phyloP scores from a whole-genome alignment of 2,113 vertebrate genomes.

The Peucedramus taeniatus region DNA sequence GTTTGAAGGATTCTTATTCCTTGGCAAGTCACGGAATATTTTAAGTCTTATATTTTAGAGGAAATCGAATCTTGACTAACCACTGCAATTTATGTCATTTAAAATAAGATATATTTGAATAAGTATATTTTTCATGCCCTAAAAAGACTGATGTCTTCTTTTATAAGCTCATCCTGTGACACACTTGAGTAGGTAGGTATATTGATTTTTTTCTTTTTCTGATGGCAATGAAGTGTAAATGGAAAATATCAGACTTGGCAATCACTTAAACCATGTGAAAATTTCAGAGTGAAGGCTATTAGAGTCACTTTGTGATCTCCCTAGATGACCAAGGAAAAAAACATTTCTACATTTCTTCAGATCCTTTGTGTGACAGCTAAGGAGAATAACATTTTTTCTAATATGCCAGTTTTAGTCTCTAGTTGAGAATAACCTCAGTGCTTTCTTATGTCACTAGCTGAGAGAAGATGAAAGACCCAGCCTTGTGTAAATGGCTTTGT shows the following conservation, averaged over 20 bases:
- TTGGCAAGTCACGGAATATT: slow-evolving; percentile 77
- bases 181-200: slow-evolving; percentile 85
- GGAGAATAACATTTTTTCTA: slow-evolving; percentile 84
- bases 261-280: slow-evolving; percentile 86
- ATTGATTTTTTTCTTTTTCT: slow-evolving; percentile 88
- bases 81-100: slow-evolving; percentile 84
- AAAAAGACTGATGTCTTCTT: slow-evolving; percentile 85
- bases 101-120: slow-evolving; percentile 86
- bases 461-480: slow-evolving; percentile 84
- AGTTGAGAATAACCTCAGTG: slow-evolving; percentile 80
- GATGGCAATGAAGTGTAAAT: slow-evolving; percentile 86
- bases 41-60: slow-evolving; percentile 82
- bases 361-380: slow-evolving; percentile 83
- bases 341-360: slow-evolving; percentile 85
- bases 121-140: slow-evolving; percentile 85
- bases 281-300: slow-evolving; percentile 85
- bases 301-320: slow-evolving; percentile 84
- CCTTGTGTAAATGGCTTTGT: slow-evolving; percentile 87
- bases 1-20: slow-evolving; percentile 76
- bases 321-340: slow-evolving; percentile 81
- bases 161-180: slow-evolving; percentile 84
- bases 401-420: slow-evolving; percentile 82
- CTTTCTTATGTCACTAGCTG: slow-evolving; percentile 85
- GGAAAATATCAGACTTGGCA: slow-evolving; percentile 86
- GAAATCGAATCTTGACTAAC: slow-evolving; percentile 84